phyloP scores from a whole-genome alignment of 2,113 vertebrate species.

The Eulemur macaco region DNA sequence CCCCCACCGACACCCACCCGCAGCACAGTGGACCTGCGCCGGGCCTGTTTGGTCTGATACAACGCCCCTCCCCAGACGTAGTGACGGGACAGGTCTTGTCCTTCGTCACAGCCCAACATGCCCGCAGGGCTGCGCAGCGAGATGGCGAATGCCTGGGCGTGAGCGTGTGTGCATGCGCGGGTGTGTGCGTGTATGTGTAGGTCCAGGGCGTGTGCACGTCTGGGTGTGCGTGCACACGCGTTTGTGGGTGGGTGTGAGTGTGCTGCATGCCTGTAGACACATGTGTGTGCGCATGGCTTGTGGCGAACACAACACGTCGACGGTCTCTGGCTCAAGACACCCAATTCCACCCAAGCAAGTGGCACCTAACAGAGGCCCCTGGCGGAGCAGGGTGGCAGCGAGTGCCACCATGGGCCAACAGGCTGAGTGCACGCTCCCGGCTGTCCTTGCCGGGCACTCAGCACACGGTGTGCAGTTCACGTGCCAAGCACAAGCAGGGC shows the following conservation, averaged over 20 bases:
- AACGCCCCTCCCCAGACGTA: accelerated
- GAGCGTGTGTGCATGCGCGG: accelerated
- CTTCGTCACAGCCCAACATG: accelerated
- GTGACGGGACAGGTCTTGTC: accelerated
- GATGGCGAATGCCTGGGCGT: accelerated
- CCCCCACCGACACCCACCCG: accelerated
- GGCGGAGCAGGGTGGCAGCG: too few relatives aligned
- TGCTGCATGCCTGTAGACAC: neutral
- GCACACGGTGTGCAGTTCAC: accelerated
- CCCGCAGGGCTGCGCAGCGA: accelerated
- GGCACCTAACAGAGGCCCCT: neutral
- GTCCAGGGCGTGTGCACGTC: neutral
- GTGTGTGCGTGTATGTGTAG: neutral
- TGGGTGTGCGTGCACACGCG: accelerated
- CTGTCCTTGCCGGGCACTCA: neutral
- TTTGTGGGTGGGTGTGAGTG: accelerated
- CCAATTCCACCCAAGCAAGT: neutral
- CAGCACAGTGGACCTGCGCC: accelerated
- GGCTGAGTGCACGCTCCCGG: neutral
- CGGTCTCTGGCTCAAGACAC: neutral
- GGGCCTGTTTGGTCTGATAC: accelerated
- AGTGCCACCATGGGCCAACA: neutral
- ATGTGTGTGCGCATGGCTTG: too few relatives aligned
- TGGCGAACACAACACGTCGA: neutral
- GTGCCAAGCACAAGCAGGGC: neutral